Evolutionary conservation across 1,140 invertebrate genomes (phyloP).

Genomic region (Diabrotica virgifera): DNA sequence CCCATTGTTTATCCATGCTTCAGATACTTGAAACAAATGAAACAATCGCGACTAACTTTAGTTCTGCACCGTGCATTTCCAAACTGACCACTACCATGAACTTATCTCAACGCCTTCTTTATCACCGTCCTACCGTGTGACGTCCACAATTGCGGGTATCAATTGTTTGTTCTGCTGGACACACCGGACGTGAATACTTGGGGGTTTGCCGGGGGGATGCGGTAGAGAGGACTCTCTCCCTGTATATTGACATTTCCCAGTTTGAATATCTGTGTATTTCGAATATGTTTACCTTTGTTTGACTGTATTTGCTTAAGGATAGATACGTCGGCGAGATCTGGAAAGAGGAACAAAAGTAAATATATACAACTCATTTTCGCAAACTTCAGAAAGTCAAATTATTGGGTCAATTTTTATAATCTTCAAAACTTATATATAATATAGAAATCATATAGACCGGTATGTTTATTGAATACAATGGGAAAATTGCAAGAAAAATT

Average conservation of each 20-base stretch:
- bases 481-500: no score
- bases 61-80: constrained; percentile 35
- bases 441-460: no score
- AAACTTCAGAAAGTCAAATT: no score
- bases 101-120: constrained; percentile 22
- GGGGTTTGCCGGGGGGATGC: constrained; percentile 2
- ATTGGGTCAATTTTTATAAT: no score
- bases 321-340: no score
- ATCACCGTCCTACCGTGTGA: constrained; percentile 20
- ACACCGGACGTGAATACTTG: constrained; percentile 18
- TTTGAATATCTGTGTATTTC: constrained; percentile 10
- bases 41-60: constrained; percentile 36
- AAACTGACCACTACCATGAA: constrained; percentile 27
- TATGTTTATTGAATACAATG: no score
- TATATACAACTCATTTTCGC: no score
- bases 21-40: constrained; percentile 31
- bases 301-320: no score
- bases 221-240: not conserved
- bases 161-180: constrained; percentile 19
- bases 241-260: constrained; percentile 16
- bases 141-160: constrained; percentile 23
- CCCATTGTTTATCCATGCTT: constrained; percentile 35
- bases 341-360: no score
- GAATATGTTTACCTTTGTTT: not conserved
- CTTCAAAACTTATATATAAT: no score